These are phyloP conservation scores for Junonia oenone DNA, from an alignment of 2,888 invertebrate genomes.

Conservation along the genomic window DNA sequence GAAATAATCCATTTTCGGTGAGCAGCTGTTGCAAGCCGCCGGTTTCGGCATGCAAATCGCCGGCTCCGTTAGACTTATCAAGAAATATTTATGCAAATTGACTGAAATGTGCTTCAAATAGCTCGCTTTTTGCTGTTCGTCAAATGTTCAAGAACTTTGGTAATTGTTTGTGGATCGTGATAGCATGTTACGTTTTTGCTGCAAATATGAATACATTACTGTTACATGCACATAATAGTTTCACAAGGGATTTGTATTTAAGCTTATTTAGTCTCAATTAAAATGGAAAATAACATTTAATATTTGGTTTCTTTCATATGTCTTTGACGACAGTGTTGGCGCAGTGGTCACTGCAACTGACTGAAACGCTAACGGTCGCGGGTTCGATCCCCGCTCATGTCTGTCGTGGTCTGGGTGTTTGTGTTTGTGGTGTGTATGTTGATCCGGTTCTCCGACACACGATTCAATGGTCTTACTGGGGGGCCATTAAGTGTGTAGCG, in stretches of 20 bases:
- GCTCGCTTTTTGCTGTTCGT: constrained; percentile 16
- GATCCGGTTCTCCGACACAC: no score
- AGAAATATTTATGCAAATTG: constrained; percentile 36
- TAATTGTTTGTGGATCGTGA: constrained; percentile 8
- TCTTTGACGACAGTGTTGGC: no score
- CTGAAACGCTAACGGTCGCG: no score
- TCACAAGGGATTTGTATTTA: not conserved
- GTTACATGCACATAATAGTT: not conserved
- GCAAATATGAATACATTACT: not conserved
- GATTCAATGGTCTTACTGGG: no score
- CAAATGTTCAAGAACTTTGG: constrained; percentile 36
- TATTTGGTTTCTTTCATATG: no score
- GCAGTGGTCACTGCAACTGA: no score
- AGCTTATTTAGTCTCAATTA: not conserved
- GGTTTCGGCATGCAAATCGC: constrained; percentile 13
- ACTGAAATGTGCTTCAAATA: constrained; percentile 21
- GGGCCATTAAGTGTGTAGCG: no score
- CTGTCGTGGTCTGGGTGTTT: no score
- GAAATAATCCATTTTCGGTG: constrained; percentile 16
- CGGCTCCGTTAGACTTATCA: constrained; percentile 26
- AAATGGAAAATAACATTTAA: no score
- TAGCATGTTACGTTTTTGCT: constrained; percentile 2
- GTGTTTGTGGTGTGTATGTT: no score
- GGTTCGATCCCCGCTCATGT: no score
- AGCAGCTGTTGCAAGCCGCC: constrained; percentile 14